phyloP scores from a whole-genome alignment of 2,797 vertebrate species.

The Pangasius krempfi region DNA sequence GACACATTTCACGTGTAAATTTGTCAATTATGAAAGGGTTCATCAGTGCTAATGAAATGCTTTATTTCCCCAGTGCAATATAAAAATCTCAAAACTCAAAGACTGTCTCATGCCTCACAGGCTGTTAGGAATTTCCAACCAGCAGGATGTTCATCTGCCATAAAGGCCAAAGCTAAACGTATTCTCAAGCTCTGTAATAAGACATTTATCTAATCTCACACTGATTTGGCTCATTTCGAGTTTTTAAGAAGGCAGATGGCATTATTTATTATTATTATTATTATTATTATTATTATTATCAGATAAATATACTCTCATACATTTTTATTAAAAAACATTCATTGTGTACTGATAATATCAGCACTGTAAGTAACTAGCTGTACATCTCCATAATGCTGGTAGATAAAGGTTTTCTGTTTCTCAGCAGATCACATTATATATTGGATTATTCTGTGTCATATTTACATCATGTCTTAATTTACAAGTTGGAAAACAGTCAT shows the following conservation, averaged over 20 bases:
- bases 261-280: not conserved
- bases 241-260: conserved; percentile 38
- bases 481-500: not conserved
- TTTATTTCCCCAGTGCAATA: conserved; percentile 32
- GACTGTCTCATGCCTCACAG: conserved; percentile 22
- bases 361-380: not conserved
- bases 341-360: not conserved
- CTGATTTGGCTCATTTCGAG: conserved; percentile 41
- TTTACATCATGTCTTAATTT: not conserved
- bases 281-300: conserved; percentile 15
- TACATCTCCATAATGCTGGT: not conserved
- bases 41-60: conserved; percentile 41
- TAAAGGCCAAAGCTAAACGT: conserved; percentile 34
- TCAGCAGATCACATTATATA: not conserved
- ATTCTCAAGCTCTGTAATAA: conserved; percentile 17
- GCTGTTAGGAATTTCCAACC: conserved; percentile 31
- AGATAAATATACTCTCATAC: not conserved
- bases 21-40: not conserved
- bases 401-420: not conserved
- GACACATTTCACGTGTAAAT: conserved; percentile 3
- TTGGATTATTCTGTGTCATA: not conserved
- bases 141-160: conserved; percentile 25
- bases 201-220: not conserved
- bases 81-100: not conserved
- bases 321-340: conserved; percentile 11